These are phyloP conservation scores for Oryzias sinensis DNA, from an alignment of 2,797 vertebrate genomes.

Conservation along the genomic window DNA sequence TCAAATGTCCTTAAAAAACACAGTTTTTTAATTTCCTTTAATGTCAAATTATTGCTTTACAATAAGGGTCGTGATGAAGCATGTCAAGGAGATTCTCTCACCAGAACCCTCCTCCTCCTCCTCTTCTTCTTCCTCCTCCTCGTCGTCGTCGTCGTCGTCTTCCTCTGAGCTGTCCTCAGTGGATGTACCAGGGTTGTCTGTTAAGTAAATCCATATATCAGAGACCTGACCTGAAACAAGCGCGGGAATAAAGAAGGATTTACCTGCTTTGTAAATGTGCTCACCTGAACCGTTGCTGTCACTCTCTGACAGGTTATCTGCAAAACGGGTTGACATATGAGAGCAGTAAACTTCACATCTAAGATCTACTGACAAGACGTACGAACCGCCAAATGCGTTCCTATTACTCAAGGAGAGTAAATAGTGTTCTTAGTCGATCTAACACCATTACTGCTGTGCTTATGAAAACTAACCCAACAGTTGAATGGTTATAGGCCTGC, in stretches of 20 bases:
- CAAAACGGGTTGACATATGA: slow-evolving; percentile 21
- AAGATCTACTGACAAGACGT: too few species aligned
- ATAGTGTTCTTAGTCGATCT: too few species aligned
- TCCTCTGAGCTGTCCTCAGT: slow-evolving; percentile 71
- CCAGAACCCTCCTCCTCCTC: slow-evolving; percentile 50
- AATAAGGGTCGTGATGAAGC: background rate
- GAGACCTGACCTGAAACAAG: too few species aligned
- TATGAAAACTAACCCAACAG: too few species aligned
- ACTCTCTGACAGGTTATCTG: slow-evolving; percentile 61
- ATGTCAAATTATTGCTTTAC: background rate
- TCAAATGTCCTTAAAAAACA: too few species aligned
- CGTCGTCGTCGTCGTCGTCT: slow-evolving; percentile 54
- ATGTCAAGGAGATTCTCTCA: slow-evolving; percentile 31
- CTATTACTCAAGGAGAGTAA: too few species aligned
- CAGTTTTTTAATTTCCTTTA: background rate
- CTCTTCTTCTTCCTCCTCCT: background rate
- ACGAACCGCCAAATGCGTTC: too few species aligned
- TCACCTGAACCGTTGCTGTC: slow-evolving; percentile 69
- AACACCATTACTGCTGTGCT: too few species aligned
- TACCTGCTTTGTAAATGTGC: background rate
- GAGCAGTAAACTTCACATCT: background rate
- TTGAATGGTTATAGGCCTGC: too few species aligned
- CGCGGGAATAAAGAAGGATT: too few species aligned
- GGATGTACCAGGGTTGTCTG: slow-evolving; percentile 59
- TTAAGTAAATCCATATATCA: slow-evolving; percentile 7